These are phyloP conservation scores for Harpagifer antarcticus DNA, from an alignment of 2,797 vertebrate genomes.

Conservation along the genomic window DNA sequence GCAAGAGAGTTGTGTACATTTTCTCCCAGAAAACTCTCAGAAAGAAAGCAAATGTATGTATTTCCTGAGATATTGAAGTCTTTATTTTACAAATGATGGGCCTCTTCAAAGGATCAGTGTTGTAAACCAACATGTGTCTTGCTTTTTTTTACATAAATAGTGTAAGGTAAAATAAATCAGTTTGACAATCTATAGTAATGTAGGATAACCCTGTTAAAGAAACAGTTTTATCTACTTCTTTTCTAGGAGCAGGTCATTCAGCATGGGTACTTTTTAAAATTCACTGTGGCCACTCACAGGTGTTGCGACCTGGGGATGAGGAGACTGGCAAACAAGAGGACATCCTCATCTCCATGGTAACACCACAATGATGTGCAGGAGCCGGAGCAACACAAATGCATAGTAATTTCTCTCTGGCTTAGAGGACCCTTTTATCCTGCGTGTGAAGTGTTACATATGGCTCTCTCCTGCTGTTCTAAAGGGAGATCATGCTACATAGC, in stretches of 20 bases:
- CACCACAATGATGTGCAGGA: constrained; percentile 50
- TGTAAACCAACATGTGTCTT: too few relatives aligned
- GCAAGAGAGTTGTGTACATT: too few relatives aligned
- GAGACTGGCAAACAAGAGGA: constrained; percentile 62
- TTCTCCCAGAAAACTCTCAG: too few relatives aligned
- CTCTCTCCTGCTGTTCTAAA: constrained; percentile 43
- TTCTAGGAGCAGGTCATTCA: constrained; percentile 29
- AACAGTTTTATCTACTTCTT: neutral
- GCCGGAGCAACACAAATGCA: constrained; percentile 53
- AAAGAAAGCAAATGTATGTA: too few relatives aligned
- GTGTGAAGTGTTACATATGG: constrained; percentile 46
- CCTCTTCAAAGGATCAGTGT: neutral
- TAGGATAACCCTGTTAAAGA: neutral
- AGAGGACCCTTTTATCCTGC: constrained; percentile 38
- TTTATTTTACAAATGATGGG: neutral
- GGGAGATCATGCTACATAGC: constrained; percentile 50
- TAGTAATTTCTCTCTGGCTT: constrained; percentile 52
- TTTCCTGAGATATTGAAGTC: neutral
- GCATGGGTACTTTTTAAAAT: constrained; percentile 54
- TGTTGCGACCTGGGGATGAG: constrained; percentile 49
- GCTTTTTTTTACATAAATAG: too few relatives aligned
- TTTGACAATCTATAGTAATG: neutral
- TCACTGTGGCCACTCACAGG: constrained; percentile 45
- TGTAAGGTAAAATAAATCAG: too few relatives aligned
- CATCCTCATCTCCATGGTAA: constrained; percentile 79